phyloP scores from a whole-genome alignment of 2,113 vertebrate genomes.

The Regulus satrapa region DNA sequence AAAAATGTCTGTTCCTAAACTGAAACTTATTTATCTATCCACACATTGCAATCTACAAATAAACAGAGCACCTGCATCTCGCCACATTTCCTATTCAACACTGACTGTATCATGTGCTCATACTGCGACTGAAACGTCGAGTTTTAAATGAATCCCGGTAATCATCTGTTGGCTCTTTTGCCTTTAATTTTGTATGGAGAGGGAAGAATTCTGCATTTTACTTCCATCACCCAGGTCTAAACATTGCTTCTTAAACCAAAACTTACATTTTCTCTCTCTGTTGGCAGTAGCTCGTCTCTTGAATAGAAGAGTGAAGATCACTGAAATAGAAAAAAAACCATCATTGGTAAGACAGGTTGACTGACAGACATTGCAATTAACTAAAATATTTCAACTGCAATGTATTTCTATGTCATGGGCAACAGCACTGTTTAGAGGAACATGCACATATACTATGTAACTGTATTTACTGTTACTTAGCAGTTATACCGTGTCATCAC shows the following conservation, averaged over 20 bases:
- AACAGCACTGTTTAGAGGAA: background rate
- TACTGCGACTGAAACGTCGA: background rate
- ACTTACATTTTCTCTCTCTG: background rate
- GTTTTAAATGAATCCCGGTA: background rate
- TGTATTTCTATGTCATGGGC: background rate
- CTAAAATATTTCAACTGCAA: background rate
- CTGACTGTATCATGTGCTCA: background rate
- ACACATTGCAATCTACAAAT: background rate
- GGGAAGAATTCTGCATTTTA: background rate
- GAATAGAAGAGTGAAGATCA: background rate
- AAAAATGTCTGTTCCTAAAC: background rate
- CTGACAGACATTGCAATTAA: conserved; percentile 23
- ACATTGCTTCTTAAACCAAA: background rate
- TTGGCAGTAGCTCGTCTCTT: background rate
- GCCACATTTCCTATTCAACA: background rate
- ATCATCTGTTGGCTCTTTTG: background rate
- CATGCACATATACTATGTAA: background rate
- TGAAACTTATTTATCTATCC: background rate
- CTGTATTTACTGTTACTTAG: background rate
- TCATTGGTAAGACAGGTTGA: background rate
- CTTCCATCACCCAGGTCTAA: background rate
- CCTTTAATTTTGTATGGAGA: background rate
- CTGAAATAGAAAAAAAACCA: background rate
- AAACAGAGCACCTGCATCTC: background rate
- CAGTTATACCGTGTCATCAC: background rate